Conservation (phyloP, 2,797 vertebrate species). For the Cyclopterus lumpus region DNA sequence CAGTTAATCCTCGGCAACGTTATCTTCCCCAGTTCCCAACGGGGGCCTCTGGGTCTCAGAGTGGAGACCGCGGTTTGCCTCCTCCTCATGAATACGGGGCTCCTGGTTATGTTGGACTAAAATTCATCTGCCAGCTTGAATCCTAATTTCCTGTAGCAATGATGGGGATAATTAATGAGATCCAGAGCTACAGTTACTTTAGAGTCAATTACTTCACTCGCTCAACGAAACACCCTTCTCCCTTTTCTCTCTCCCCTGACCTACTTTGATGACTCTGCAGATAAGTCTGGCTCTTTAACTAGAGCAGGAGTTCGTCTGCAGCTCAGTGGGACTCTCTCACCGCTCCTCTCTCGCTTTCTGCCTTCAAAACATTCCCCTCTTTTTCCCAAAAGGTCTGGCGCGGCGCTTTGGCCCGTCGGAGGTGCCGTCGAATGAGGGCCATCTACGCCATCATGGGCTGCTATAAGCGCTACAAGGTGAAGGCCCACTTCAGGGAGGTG, state of each 20-base stretch:
- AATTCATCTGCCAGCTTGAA: slow-evolving; percentile 64
- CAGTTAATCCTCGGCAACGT: slow-evolving; percentile 19
- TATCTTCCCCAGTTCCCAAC: slow-evolving; percentile 22
- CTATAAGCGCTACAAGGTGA: slow-evolving; percentile 92
- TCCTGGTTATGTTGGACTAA: slow-evolving; percentile 54
- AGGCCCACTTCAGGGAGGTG: slow-evolving; percentile 88
- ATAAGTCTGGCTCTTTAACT: slow-evolving; percentile 53
- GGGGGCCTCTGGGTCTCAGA: slow-evolving; percentile 24
- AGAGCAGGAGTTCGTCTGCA: slow-evolving; percentile 46
- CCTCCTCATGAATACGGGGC: slow-evolving; percentile 55
- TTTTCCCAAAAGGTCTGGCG: slow-evolving; percentile 86
- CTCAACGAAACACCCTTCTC: slow-evolving; percentile 35
- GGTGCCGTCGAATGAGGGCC: slow-evolving; percentile 85
- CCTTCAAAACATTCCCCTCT: not conserved
- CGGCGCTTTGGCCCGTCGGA: slow-evolving; percentile 87
- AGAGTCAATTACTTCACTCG: slow-evolving; percentile 58
- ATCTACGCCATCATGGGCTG: slow-evolving; percentile 89
- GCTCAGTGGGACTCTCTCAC: slow-evolving; percentile 21
- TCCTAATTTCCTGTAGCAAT: slow-evolving; percentile 63
- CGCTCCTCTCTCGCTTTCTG: not conserved
- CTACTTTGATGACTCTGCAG: slow-evolving; percentile 65
- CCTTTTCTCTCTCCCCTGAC: slow-evolving; percentile 57
- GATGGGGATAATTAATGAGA: slow-evolving; percentile 72
- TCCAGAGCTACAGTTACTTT: slow-evolving; percentile 58
- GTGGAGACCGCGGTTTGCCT: slow-evolving; percentile 24